Conservation (phyloP, 2,888 invertebrate genomes). For the Trilocha varians region DNA sequence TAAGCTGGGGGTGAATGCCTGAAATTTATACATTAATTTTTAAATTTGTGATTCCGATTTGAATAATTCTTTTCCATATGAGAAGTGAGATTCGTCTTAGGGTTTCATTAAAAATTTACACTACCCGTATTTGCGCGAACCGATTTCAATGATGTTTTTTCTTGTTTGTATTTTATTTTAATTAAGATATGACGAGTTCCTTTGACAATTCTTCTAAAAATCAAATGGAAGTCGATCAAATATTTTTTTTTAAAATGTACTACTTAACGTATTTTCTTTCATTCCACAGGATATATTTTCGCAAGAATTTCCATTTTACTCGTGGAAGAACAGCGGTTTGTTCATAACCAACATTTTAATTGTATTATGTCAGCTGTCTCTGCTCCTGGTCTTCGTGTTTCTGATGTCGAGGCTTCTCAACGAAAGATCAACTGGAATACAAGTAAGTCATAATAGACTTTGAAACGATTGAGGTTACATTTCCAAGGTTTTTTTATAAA, state of each 20-base stretch:
- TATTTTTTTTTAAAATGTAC: not conserved
- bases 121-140: too few species aligned
- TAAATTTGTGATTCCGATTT: too few species aligned
- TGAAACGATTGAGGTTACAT: too few species aligned
- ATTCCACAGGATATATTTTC: constrained; percentile 40
- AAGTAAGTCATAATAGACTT: constrained; percentile 70
- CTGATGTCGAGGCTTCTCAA: constrained; percentile 28
- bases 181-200: too few species aligned
- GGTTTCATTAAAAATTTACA: too few species aligned
- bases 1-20: too few species aligned
- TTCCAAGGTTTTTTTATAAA: too few species aligned
- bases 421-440: constrained; percentile 37
- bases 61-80: too few species aligned
- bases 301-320: constrained; percentile 71
- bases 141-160: too few species aligned
- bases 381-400: constrained; percentile 45
- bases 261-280: not conserved
- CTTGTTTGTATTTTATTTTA: too few species aligned
- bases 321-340: not conserved
- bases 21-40: too few species aligned
- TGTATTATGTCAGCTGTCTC: constrained; percentile 4
- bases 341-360: constrained; percentile 13
- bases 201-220: not conserved
- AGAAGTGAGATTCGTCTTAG: too few species aligned
- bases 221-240: not conserved